These are phyloP conservation scores for Melanotaenia boesemani DNA, from an alignment of 2,797 vertebrate genomes.

Conservation along the genomic window DNA sequence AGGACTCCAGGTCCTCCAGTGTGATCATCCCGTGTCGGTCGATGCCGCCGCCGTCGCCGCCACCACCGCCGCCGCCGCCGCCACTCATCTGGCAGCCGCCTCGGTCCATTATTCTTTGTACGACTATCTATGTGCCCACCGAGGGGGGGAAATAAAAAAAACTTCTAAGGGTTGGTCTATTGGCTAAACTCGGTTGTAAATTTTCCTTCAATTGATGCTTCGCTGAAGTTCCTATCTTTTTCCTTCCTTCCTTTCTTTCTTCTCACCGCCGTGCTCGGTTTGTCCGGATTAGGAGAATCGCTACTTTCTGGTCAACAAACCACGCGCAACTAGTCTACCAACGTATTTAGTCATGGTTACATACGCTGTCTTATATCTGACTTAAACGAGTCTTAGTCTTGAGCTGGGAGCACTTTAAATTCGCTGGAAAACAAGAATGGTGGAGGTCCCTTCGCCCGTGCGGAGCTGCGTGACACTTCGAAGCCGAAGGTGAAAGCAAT, in stretches of 20 bases:
- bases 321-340: slow-evolving; percentile 3
- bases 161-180: background rate
- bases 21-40: slow-evolving; percentile 81
- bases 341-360: slow-evolving; percentile 4
- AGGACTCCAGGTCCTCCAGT: slow-evolving; percentile 88
- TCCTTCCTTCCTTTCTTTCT: background rate
- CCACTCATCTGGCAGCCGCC: slow-evolving; percentile 85
- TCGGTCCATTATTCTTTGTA: slow-evolving; percentile 72
- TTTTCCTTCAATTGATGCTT: background rate
- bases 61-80: slow-evolving; percentile 64
- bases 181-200: background rate
- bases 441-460: background rate
- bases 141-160: background rate
- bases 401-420: background rate
- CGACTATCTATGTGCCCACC: background rate
- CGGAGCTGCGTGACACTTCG: background rate
- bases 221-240: background rate
- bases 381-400: background rate
- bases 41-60: slow-evolving; percentile 50
- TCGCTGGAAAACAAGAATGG: background rate
- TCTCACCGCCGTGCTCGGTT: slow-evolving; percentile 8
- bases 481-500: slow-evolving; percentile 36
- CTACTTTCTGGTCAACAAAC: slow-evolving; percentile 40
- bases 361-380: background rate
- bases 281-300: slow-evolving; percentile 31